phyloP scores from a whole-genome alignment of 2,797 vertebrate genomes.

The Pipistrellus nathusii region DNA sequence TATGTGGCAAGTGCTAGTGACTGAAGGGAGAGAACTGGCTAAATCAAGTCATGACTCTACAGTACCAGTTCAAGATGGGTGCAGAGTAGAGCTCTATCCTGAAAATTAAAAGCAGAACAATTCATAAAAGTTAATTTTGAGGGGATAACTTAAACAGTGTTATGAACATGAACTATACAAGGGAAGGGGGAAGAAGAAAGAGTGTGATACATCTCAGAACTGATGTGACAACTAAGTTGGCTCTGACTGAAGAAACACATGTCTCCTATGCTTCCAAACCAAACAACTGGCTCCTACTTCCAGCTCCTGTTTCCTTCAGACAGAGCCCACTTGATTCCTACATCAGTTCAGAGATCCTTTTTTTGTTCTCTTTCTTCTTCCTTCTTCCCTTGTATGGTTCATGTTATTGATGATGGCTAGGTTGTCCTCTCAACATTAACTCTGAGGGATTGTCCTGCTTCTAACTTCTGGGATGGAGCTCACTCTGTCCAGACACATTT shows the following conservation, averaged over 20 bases:
- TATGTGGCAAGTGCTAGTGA: neutral
- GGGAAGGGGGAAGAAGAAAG: neutral
- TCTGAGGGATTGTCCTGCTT: neutral
- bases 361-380: neutral
- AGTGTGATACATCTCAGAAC: neutral
- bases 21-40: neutral
- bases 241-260: neutral
- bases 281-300: neutral
- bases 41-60: neutral
- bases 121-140: neutral
- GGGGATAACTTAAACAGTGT: neutral
- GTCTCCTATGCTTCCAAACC: neutral
- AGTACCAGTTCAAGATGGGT: neutral
- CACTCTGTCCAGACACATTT: neutral
- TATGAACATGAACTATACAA: neutral
- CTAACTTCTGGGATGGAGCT: neutral
- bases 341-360: neutral
- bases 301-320: slow-evolving; percentile 21
- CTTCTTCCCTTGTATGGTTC: neutral
- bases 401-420: neutral
- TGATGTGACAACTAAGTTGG: neutral
- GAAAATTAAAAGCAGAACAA: neutral
- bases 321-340: neutral
- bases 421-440: neutral
- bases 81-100: neutral